A percentile compares a stretch with the other conserved stretches of the same genome.
Conservation (phyloP, 2,888 invertebrate species). For the Dioctria linearis region DNA sequence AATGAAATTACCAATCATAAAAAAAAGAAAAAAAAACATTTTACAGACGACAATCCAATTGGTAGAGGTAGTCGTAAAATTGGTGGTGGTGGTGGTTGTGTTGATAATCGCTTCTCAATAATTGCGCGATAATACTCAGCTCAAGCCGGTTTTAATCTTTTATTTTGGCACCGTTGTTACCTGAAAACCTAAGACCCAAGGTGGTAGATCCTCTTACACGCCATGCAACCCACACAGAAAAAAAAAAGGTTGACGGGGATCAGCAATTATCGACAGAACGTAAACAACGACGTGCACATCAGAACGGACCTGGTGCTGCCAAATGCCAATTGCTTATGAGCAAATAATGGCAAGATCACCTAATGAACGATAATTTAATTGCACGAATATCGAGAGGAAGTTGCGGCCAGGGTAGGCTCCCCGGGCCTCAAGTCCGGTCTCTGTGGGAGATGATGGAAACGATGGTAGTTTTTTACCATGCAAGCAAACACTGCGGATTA, state of each 20-base stretch:
- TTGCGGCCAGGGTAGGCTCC: neutral
- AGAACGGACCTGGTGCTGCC: neutral
- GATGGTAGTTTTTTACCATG: neutral
- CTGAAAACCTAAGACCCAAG: slow-evolving; percentile 21
- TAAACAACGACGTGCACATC: slow-evolving; percentile 1
- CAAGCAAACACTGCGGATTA: slow-evolving; percentile 7
- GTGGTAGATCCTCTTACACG: neutral
- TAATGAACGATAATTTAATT: slow-evolving; percentile 51
- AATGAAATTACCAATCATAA: neutral
- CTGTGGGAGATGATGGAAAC: slow-evolving; percentile 16
- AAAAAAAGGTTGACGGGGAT: slow-evolving; percentile 25
- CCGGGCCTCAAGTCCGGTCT: too few species aligned
- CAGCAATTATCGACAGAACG: slow-evolving; percentile 34
- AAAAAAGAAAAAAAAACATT: neutral
- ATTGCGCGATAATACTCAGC: slow-evolving; percentile 22
- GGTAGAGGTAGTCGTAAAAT: neutral
- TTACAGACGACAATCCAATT: slow-evolving; percentile 2
- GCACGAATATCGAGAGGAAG: slow-evolving; percentile 31
- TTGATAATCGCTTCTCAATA: slow-evolving; percentile 20
- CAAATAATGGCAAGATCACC: slow-evolving; percentile 43
- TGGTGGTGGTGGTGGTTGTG: neutral
- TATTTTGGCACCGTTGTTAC: slow-evolving; percentile 23
- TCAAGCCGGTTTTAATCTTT: neutral
- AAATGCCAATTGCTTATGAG: slow-evolving; percentile 39
- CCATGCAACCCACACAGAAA: slow-evolving; percentile 6